These are phyloP conservation scores for Remorina albescens DNA, from an alignment of 2,797 vertebrate genomes.

Conservation along the genomic window DNA sequence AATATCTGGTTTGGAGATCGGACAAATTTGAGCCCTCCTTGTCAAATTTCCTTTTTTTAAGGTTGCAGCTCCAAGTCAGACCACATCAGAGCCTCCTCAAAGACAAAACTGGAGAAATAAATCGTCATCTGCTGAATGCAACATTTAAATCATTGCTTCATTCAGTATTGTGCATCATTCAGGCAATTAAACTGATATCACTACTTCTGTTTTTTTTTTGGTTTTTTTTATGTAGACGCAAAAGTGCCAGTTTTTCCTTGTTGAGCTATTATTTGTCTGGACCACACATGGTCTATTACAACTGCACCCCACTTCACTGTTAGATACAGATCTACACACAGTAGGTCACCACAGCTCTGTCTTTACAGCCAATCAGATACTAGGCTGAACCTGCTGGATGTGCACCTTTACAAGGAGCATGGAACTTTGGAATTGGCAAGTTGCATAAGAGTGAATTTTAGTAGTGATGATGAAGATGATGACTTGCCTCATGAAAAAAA, in stretches of 20 bases:
- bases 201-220: conserved; percentile 12
- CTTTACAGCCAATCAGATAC: conserved; percentile 16
- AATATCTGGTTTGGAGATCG: conserved; percentile 73
- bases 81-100: conserved; percentile 57
- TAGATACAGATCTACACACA: conserved; percentile 27
- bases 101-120: conserved; percentile 23
- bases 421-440: not conserved
- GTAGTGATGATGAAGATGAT: conserved; percentile 25
- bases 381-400: not conserved
- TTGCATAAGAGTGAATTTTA: no score
- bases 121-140: not conserved
- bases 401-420: conserved; percentile 26
- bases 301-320: conserved; percentile 16
- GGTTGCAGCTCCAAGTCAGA: conserved; percentile 22
- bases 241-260: conserved; percentile 26
- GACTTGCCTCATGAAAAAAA: not conserved
- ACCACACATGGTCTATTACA: conserved; percentile 37
- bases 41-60: conserved; percentile 44
- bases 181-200: conserved; percentile 15
- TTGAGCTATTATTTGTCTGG: conserved; percentile 36
- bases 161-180: conserved; percentile 18
- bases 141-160: conserved; percentile 20
- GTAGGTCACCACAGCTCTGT: conserved; percentile 23
- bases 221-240: conserved; percentile 25
- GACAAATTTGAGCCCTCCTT: conserved; percentile 30